Conservation (phyloP, 30 jellyfish, hydroid and myxozoan genomes). For the Hydra vulgaris region DNA sequence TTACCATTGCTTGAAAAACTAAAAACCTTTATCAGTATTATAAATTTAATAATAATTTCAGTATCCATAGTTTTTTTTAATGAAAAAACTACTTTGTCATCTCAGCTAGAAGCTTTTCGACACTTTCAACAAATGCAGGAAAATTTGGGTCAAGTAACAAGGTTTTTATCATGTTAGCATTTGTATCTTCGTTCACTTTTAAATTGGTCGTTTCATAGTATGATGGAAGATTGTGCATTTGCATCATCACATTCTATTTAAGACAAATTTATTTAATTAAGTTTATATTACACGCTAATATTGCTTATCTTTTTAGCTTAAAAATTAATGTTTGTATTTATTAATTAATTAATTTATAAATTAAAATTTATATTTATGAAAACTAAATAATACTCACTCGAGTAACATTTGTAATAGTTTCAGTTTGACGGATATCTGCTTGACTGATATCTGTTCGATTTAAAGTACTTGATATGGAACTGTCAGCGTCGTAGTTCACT, state of each 20-base stretch:
- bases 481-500: background rate
- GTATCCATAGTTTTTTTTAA: too few relatives aligned
- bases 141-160: constrained; percentile 68
- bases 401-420: background rate
- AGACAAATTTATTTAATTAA: background rate
- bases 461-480: background rate
- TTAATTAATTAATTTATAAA: too few relatives aligned
- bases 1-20: too few relatives aligned
- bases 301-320: background rate
- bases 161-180: constrained; percentile 31
- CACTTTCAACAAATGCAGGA: constrained; percentile 75
- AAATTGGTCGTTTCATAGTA: constrained; percentile 33
- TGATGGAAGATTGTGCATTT: constrained; percentile 16
- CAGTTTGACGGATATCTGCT: background rate
- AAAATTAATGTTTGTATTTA: too few relatives aligned
- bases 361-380: too few relatives aligned
- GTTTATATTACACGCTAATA: background rate
- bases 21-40: too few relatives aligned
- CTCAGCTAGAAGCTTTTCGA: constrained; percentile 39
- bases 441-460: background rate
- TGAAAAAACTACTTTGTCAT: constrained; percentile 5
- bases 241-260: background rate
- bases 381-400: background rate
- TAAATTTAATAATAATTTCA: too few relatives aligned
- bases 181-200: constrained; percentile 17